phyloP scores from a whole-genome alignment of 2,113 vertebrate species.

The Mesembrinibis cayennensis region DNA sequence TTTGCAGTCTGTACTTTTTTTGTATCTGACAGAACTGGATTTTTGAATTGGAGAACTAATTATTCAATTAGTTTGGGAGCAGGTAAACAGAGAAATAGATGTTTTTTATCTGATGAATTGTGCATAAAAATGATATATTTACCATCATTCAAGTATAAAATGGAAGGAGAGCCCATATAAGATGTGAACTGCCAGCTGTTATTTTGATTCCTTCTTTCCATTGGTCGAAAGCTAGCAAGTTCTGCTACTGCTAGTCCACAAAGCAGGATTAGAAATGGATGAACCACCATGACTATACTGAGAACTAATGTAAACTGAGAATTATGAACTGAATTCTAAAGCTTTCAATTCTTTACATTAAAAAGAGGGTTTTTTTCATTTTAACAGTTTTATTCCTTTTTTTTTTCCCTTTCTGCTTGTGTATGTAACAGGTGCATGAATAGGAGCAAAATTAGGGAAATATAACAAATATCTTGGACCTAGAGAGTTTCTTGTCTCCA shows the following conservation, averaged over 20 bases:
- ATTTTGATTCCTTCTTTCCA: neutral
- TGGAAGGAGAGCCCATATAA: neutral
- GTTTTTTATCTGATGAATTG: neutral
- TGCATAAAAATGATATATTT: neutral
- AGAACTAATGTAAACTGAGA: neutral
- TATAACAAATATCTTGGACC: neutral
- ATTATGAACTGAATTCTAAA: neutral
- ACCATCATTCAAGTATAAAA: neutral
- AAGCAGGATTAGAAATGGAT: neutral
- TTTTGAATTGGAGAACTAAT: neutral
- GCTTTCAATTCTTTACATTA: neutral
- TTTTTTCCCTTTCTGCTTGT: fast-evolving
- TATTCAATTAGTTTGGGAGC: neutral
- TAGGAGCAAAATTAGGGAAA: neutral
- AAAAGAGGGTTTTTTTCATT: neutral
- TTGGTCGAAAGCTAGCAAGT: neutral
- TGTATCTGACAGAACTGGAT: neutral
- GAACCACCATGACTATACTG: neutral
- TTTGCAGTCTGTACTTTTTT: neutral
- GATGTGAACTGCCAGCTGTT: neutral
- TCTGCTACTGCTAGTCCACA: neutral
- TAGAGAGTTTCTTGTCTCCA: neutral
- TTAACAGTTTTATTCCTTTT: neutral
- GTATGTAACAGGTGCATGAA: neutral
- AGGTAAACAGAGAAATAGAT: neutral